Evolutionary conservation across 2,888 invertebrate species (phyloP).

Genomic region (Pseudoips prasinana): DNA sequence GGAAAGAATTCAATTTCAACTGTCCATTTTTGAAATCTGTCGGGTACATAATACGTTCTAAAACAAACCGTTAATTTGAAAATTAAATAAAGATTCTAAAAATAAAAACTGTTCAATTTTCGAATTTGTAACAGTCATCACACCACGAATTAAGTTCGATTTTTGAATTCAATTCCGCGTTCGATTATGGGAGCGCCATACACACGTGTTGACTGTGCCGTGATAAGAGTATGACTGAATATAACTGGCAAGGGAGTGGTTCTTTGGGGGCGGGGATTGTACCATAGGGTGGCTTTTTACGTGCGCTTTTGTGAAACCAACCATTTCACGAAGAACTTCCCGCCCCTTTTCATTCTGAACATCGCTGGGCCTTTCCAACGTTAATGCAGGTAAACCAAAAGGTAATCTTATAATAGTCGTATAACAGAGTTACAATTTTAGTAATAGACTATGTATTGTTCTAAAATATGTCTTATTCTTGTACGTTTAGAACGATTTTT

Average conservation of each 20-base stretch:
- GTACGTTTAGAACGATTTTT: conserved; percentile 16
- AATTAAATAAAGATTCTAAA: conserved; percentile 15
- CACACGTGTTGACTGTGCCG: conserved; percentile 38
- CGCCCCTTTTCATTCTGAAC: conserved; percentile 23
- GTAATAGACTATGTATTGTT: conserved; percentile 11
- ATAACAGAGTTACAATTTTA: conserved; percentile 46
- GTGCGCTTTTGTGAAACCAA: conserved; percentile 56
- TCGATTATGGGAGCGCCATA: conserved; percentile 8
- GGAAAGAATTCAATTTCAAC: conserved; percentile 63
- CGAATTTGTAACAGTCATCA: conserved; percentile 20
- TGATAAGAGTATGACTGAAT: conserved; percentile 54
- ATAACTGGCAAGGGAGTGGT: conserved; percentile 59
- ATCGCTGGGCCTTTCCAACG: conserved; percentile 3
- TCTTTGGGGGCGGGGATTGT: conserved; percentile 57
- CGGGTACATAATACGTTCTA: conserved; percentile 71
- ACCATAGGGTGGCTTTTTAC: conserved; percentile 67
- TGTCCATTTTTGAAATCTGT: conserved; percentile 71
- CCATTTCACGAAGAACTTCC: conserved; percentile 48
- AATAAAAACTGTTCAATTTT: conserved; percentile 12
- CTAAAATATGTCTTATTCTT: conserved; percentile 22
- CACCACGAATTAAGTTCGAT: conserved; percentile 19
- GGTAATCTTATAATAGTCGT: conserved; percentile 43
- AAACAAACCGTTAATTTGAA: conserved; percentile 24
- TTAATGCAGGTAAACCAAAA: conserved; percentile 5
- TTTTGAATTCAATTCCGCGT: conserved; percentile 19